Conservation (phyloP, 2,797 vertebrate species). For the Scarus forsteni region DNA sequence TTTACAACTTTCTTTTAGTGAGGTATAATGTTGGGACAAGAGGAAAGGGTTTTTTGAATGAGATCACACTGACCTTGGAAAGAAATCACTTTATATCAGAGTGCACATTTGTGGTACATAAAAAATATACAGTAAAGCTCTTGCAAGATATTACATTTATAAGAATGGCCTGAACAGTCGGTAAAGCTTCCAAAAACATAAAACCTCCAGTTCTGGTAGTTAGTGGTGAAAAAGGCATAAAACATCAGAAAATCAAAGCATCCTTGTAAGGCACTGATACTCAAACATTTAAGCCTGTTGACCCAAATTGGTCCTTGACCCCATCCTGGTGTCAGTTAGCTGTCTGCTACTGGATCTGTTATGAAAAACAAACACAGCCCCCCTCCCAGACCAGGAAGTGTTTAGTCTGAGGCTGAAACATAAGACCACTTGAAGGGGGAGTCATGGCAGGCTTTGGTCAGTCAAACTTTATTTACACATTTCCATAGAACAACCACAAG, state of each 20-base stretch:
- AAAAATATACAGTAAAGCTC: no score
- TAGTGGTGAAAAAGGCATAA: no score
- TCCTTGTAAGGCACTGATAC: slow-evolving; percentile 1
- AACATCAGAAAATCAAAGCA: not conserved
- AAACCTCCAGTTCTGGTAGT: not conserved
- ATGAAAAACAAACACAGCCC: slow-evolving; percentile 42
- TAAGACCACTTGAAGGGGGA: slow-evolving; percentile 18
- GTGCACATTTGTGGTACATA: no score
- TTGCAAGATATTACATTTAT: no score
- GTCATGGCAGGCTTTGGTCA: slow-evolving; percentile 10
- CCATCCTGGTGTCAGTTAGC: not conserved
- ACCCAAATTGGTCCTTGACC: slow-evolving; percentile 27
- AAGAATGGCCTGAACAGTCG: no score
- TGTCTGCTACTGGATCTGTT: slow-evolving; percentile 28
- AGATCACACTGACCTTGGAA: no score
- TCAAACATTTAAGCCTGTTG: not conserved
- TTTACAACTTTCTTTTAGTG: no score
- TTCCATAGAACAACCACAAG: slow-evolving; percentile 24
- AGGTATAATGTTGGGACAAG: no score
- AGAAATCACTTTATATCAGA: no score
- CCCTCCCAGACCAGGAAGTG: slow-evolving; percentile 38
- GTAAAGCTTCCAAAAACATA: not conserved
- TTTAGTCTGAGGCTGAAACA: slow-evolving; percentile 49
- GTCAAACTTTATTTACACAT: slow-evolving; percentile 48
- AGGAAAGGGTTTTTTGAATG: no score